A percentile compares a stretch with the other conserved stretches of the same genome.
Evolutionary conservation across 2,113 vertebrate species (phyloP).

Genomic region (Poeciliopsis occidentalis): DNA sequence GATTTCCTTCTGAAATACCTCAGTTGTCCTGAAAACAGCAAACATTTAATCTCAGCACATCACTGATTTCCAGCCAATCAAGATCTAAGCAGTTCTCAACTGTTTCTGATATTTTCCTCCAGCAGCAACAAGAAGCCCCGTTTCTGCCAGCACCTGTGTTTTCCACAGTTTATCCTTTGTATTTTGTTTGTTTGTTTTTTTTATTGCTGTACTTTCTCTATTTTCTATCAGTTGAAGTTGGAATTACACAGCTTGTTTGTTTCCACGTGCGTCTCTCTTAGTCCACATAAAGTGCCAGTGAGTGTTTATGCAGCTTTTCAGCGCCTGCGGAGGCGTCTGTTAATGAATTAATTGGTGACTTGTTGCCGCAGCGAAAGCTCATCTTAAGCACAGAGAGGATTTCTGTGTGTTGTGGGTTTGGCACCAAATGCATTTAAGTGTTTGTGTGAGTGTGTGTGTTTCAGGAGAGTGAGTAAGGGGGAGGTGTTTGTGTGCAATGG

Average conservation of each 20-base stretch:
- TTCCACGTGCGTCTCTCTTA: slow-evolving; percentile 12
- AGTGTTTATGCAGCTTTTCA: slow-evolving; percentile 51
- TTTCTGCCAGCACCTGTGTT: no score
- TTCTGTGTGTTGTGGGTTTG: slow-evolving; percentile 60
- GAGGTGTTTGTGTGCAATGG: slow-evolving; percentile 42
- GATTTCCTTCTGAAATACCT: no score
- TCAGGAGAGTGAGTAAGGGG: slow-evolving; percentile 8
- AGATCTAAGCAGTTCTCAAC: no score
- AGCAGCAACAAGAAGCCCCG: no score
- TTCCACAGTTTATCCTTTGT: no score
- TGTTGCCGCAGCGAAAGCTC: slow-evolving; percentile 64
- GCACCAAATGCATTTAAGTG: slow-evolving; percentile 13
- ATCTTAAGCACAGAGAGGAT: slow-evolving; percentile 52
- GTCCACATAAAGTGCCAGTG: slow-evolving; percentile 33
- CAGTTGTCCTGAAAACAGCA: no score
- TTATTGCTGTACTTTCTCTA: slow-evolving; percentile 20
- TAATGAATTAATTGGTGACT: slow-evolving; percentile 73
- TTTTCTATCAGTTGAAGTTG: slow-evolving; percentile 1
- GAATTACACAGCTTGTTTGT: slow-evolving; percentile 6
- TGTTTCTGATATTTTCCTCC: no score
- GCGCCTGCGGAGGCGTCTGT: slow-evolving; percentile 54
- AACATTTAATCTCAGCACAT: no score
- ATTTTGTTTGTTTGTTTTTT: background rate
- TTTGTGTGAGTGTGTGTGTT: slow-evolving; percentile 14
- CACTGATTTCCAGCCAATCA: no score